Base-by-base conservation (phyloP, 1,140 invertebrate genomes). In the Tetramorium simillimum region DNA sequence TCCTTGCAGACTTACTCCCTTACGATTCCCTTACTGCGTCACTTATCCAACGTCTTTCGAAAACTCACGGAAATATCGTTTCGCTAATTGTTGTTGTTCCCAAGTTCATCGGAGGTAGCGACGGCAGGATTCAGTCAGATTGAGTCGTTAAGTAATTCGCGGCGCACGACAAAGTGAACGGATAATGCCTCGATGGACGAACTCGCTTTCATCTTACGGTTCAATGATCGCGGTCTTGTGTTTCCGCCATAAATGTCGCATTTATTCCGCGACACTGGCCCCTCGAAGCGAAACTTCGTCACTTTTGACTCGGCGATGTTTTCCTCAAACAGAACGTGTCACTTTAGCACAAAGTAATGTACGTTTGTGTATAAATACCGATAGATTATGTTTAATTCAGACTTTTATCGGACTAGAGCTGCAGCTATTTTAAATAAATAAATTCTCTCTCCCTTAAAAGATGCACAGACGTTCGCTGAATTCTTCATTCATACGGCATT, bases 151-250 rank as follows among this genome's bases (percentile, higher is more conserved):
- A 73, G 67, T 82, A 46, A 9, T 7, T 33, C 67, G 18, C 1
- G 18, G 24, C 18, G 18, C 37, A 49, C 53, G 40, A 60, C 40
- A 46, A 69, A 72, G 65, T 6, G 7, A 12, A 51, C 28, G 53
- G 40, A 72, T 60, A 46, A 82, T 46, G 67, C 53, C n/a, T 82
- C 80, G 14, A 58, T 43, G 37, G 21, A 60, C 21, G 24, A 18
- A 40, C 14, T 65, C 21, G 77, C 80, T 73, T 82, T 82, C 67
- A 82, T 82, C 80, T 82, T 58, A 16, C 80, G 80, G 80, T 46
- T 82, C 67, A 82, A 73, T 60, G 67, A 82, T 16, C 37, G 37
- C 21, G 28, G 21, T 21, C 40, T 16, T 40, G 40, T 28, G 51
- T 81, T 81, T 58, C 56, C 51, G 24, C 14, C 49, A 18, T 73